Conservation (phyloP, 64 coral and sea anemone species). For the Hydrozoanthus tunicans region DNA sequence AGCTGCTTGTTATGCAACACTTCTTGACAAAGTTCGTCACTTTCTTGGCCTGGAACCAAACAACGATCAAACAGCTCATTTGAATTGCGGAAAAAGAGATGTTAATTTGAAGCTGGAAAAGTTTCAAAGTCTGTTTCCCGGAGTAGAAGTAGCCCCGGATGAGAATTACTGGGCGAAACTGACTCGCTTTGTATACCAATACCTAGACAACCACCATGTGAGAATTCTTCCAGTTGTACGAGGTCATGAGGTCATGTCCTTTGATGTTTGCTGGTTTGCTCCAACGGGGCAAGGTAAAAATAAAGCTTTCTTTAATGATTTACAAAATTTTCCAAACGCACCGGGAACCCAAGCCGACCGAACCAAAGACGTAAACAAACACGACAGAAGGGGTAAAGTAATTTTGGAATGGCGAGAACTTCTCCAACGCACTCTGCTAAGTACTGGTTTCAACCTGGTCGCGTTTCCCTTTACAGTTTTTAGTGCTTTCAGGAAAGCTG, state of each 20-base stretch:
- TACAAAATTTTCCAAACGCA: neutral
- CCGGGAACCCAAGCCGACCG: neutral
- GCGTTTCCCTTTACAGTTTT: constrained; percentile 31
- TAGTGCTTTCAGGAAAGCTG: neutral
- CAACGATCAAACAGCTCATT: neutral
- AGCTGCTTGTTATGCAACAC: constrained; percentile 75
- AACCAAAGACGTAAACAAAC: too few species aligned
- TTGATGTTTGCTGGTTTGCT: constrained; percentile 54
- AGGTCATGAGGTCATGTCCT: neutral
- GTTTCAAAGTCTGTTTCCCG: neutral
- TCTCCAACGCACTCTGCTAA: constrained; percentile 19
- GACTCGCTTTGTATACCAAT: constrained; percentile 46
- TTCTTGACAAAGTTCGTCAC: constrained; percentile 42
- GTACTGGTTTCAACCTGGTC: constrained; percentile 64
- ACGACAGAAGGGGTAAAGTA: neutral
- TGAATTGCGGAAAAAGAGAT: neutral
- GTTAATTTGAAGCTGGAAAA: neutral
- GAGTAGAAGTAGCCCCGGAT: neutral
- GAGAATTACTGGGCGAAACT: constrained; percentile 46
- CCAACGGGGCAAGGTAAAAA: constrained; percentile 41
- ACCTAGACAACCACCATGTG: neutral
- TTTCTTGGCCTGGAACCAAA: constrained; percentile 17
- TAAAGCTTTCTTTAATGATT: constrained; percentile 69
- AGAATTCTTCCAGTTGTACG: too few species aligned
- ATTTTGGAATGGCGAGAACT: neutral